phyloP scores from a whole-genome alignment of 2,797 vertebrate genomes.

The Pelochelys cantorii region DNA sequence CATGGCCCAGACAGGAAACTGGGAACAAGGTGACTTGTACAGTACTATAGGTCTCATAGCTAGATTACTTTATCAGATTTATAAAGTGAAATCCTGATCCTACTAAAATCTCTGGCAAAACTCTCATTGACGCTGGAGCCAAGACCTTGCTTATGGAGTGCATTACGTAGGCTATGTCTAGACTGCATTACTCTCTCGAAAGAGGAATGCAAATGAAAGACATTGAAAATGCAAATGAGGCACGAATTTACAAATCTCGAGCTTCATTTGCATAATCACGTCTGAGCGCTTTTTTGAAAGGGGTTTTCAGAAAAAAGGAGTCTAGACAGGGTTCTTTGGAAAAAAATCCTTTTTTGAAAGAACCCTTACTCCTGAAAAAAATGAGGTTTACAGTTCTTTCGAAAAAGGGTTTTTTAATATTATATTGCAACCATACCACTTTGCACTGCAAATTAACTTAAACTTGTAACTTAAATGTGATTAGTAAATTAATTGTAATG shows the following conservation, averaged over 20 bases:
- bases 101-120: neutral
- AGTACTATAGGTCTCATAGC: neutral
- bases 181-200: no score
- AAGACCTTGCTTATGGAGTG: neutral
- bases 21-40: neutral
- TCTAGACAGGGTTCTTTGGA: no score
- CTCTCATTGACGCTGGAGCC: neutral
- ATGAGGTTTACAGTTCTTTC: no score
- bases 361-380: no score
- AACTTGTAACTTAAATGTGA: neutral
- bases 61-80: neutral
- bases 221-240: no score
- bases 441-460: neutral
- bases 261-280: no score
- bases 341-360: no score
- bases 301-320: no score
- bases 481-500: neutral
- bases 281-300: no score
- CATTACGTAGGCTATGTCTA: no score
- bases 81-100: neutral
- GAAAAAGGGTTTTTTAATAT: neutral
- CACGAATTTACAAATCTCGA: no score
- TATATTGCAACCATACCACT: neutral
- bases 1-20: neutral
- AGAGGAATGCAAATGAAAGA: no score